Base-by-base conservation (phyloP, 2,113 vertebrate species). In the Pavo muticus region DNA sequence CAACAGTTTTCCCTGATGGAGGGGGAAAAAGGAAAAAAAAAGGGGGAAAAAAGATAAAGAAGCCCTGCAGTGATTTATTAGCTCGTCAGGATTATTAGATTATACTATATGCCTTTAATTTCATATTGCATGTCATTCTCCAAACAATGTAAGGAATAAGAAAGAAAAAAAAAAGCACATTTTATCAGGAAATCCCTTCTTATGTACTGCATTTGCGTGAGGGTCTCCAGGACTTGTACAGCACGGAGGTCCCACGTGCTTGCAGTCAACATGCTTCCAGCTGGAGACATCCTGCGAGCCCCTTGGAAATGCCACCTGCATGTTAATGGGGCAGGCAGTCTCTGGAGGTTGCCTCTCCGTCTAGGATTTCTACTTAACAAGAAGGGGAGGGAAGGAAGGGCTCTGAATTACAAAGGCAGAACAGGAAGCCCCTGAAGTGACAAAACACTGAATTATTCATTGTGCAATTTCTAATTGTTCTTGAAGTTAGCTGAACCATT, bases 371-470 rank as follows among this genome's bases (percentile, higher is more conserved):
- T 77, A 73, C 84, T 87, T 90, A 84, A 91, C 14, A 2, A 87
- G 80, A 72, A 82, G 32, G 52, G 80, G 47, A 76, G 52, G 87
- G 84, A 80, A 77, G 57, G 35, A 88, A 90, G 14, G n/a, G 21
- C 54, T 82, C 80, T 96, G 96, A 87, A 87, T 77, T 48, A 77
- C 15, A 64, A 94, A 93, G 90, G 90, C 67, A 93, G 91, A 90
- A 96, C 44, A 70, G 96, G 97, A 98, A 95, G 97, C 95, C 95
- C 96, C 77, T 96, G 94, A 98, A 98, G 97, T 98, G 97, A 94
- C 96, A 98, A 98, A 97, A 85, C 30, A 44, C 93, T 98, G 98
- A 98, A 98, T 98, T 97, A 98, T 98, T 98, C 97, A 98, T 98
- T 83, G 45, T 60, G 54, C 40, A 10, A 42, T 81, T 96, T 87